Evolutionary conservation across 2,888 invertebrate species (phyloP), one percentile per base, ranked within the genome.

Genomic region (Steinernema scapterisci): DNA sequence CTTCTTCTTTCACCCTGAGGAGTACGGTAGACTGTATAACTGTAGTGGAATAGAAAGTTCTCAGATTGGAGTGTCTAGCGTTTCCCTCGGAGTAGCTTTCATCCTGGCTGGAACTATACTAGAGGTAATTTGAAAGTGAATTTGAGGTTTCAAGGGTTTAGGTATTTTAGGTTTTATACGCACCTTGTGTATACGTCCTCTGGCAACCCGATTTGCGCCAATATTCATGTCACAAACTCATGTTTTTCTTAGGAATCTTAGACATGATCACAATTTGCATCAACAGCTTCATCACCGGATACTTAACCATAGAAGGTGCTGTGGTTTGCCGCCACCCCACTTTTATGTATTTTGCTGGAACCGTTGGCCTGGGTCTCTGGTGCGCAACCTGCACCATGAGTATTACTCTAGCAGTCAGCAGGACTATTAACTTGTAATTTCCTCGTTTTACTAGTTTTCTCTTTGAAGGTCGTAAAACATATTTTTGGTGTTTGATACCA

Each of bases 341-440:
- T 9, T 71, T 78, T 70, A 77, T 78, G 3, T 77, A 77, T 51
- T 19, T 75, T 6, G 43, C 23, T 21, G 79, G 77, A 3, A 31
- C 44, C 0, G 25, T 56, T 25, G 77, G n/a, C 6, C 54, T 54
- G 5, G 71, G 71, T 13, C 31, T 46, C 1, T 71, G 71, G 71
- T 46, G 48, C 7, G 27, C 48, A 7, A 27, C 71, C n/a, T 71
- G 71, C 25, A 48, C 48, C 9, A 25, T 31, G 11, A 48, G 71
- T 46, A 48, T 51, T 3, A 23, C 13, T 21, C 19, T 71, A 1
- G 71, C 27, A 5, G 13, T 71, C 46, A 71, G 23, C n/a, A 19
- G 71, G 6, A 16, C 48, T 1, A 31, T 71, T 2, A 48, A 71
- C 19, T 16, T 71, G 16, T 51, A 27, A 25, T 71, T 16, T 21